Percentiles rank a stretch among this genome's conserved stretches.
Evolutionary conservation across 2,888 invertebrate species (phyloP).

Genomic region (Dryocosmus kuriphilus): DNA sequence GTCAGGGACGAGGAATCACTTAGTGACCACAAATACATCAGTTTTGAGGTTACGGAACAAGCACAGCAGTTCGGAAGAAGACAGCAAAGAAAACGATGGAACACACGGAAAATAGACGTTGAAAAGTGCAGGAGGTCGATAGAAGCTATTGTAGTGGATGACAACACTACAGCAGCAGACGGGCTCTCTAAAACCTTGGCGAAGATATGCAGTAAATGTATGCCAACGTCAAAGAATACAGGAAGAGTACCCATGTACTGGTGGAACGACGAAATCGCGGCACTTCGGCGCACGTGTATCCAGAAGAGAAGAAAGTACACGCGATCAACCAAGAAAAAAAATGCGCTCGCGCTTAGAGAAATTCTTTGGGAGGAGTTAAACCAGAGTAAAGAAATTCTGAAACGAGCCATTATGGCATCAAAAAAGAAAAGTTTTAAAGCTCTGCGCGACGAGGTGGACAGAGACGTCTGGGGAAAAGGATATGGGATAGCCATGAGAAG

Average conservation of each 20-base stretch:
- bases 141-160: background rate
- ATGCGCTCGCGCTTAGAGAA: too few species aligned
- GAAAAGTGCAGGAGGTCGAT: background rate
- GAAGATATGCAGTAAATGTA: too few species aligned
- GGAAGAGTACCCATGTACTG: too few species aligned
- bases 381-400: background rate
- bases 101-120: background rate
- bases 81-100: background rate
- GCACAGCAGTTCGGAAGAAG: background rate
- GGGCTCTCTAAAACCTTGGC: background rate
- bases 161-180: background rate
- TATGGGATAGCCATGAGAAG: background rate
- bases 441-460: background rate
- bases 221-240: background rate
- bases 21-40: constrained; percentile 48
- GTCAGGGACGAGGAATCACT: constrained; percentile 48
- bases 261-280: background rate
- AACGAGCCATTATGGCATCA: background rate
- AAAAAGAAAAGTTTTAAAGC: background rate
- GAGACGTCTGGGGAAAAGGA: background rate
- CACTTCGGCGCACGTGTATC: background rate
- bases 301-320: background rate
- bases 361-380: background rate
- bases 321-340: background rate
- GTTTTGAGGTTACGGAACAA: background rate